Base-by-base conservation (phyloP, 2,113 vertebrate genomes). In the Trochalopteron elliotii region DNA sequence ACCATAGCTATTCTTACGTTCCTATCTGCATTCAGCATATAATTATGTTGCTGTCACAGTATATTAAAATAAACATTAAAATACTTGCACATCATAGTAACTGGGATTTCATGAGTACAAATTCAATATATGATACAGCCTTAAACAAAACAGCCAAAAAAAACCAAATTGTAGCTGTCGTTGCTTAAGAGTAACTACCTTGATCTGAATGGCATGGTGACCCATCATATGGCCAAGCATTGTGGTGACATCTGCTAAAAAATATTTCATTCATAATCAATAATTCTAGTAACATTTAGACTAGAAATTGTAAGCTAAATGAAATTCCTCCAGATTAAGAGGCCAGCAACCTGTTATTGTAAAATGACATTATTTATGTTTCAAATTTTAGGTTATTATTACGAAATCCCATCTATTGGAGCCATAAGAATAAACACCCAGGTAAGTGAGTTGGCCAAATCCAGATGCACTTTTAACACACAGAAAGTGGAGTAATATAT, bases 381-480 rank as follows among this genome's bases (percentile, higher is more conserved):
- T 33, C 84, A 31, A 97, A 52, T 98, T 97, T 89, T 93, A 99
- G 99, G 99, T 96, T 99, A 99, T 95, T 99, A 99, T 97, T 99
- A 99, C 95, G 99, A 99, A 98, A 99, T 99, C 80, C 99, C 99
- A 0, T 99, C 99, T 33, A 99, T 99, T 40, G 99, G 99, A 97
- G 99, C 99, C 81, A 99, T 99, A 97, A 98, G 99, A 96, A 99
- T 99, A 97, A 99, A 99, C 97, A 99, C 99, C 72, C 99, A 99
- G 99, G 99, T 99, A 98, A 94, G 92, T 44, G 17, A n/a, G 19
- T 69, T 91, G 90, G 50, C 27, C 79, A 84, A 39, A 31, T 56
- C 21, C 12, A 67, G 31, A 21, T 31, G 4, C 8, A 57, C 5
- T 64, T 86, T 15, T 20, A 70, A 61, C 5, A 75, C 11, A 47